Conservation (phyloP, 92 coral and sea anemone genomes). For the Bergia puertoricense region DNA sequence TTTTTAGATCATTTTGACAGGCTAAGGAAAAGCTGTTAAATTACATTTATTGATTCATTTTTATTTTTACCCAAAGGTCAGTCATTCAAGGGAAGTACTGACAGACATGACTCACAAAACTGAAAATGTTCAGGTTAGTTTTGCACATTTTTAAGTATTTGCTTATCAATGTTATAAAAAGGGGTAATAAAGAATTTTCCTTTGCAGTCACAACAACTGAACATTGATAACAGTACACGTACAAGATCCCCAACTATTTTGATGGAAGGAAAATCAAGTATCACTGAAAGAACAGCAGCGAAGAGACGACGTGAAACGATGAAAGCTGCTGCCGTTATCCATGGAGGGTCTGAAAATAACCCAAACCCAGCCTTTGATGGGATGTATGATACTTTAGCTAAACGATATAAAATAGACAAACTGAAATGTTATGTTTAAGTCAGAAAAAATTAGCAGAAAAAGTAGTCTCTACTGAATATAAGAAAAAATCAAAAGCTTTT, state of each 20-base stretch:
- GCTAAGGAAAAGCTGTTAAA: too few relatives aligned
- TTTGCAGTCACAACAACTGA: constrained; percentile 11
- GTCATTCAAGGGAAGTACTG: constrained; percentile 10
- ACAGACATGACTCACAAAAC: constrained; percentile 9
- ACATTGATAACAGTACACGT: constrained; percentile 20
- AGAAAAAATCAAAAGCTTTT: constrained; percentile 49
- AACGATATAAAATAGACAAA: constrained; percentile 51
- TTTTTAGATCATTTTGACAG: too few relatives aligned
- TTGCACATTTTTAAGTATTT: not conserved
- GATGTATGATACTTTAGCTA: constrained; percentile 64
- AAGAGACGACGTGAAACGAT: not conserved
- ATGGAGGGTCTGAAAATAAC: constrained; percentile 20
- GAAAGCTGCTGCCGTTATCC: not conserved
- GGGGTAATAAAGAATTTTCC: constrained; percentile 11
- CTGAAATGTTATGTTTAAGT: constrained; percentile 43
- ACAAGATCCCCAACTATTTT: constrained; percentile 29
- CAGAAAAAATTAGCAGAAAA: constrained; percentile 31
- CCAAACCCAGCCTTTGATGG: constrained; percentile 33
- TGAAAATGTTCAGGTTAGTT: constrained; percentile 10
- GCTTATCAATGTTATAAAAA: not conserved
- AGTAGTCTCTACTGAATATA: constrained; percentile 49
- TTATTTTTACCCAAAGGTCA: constrained; percentile 15
- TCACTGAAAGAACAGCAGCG: constrained; percentile 25
- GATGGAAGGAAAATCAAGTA: constrained; percentile 43
- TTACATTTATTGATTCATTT: too few relatives aligned